These are phyloP conservation scores for Epinephelus awoara DNA, from an alignment of 2,797 vertebrate genomes.

Conservation along the genomic window DNA sequence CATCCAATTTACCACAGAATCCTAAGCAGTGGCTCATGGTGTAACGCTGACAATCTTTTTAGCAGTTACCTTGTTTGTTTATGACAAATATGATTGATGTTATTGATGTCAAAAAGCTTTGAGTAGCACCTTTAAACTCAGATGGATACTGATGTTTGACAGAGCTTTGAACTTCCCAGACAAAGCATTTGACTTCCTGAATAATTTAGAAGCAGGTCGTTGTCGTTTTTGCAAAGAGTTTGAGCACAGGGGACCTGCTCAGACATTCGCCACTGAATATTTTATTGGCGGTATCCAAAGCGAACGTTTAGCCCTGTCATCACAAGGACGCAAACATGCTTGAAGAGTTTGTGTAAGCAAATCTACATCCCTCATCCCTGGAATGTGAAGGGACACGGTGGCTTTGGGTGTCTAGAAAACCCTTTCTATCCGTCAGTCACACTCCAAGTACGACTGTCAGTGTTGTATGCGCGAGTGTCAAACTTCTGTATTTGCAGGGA, in stretches of 20 bases:
- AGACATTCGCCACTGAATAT: conserved; percentile 65
- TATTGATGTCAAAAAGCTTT: conserved; percentile 20
- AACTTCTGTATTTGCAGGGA: conserved; percentile 47
- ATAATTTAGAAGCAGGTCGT: conserved; percentile 50
- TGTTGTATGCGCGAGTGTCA: conserved; percentile 47
- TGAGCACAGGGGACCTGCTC: conserved; percentile 40
- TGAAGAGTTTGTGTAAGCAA: conserved; percentile 66
- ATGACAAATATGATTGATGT: conserved; percentile 9
- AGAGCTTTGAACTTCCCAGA: conserved; percentile 34
- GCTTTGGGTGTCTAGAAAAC: conserved; percentile 51
- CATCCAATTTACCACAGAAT: conserved; percentile 13
- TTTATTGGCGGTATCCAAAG: conserved; percentile 43
- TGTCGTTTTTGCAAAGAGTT: conserved; percentile 26
- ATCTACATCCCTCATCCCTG: conserved; percentile 58
- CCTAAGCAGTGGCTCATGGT: neutral
- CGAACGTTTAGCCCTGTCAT: conserved; percentile 63
- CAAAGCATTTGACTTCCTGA: conserved; percentile 41
- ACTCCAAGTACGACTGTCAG: conserved; percentile 43
- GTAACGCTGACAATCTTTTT: neutral
- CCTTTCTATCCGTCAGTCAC: conserved; percentile 46
- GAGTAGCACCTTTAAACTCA: neutral
- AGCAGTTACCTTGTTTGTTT: conserved; percentile 15
- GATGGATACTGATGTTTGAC: conserved; percentile 14
- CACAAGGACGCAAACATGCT: conserved; percentile 57
- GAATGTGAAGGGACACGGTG: conserved; percentile 59